Evolutionary conservation across 2,113 vertebrate genomes (phyloP).

Genomic region (Aix galericulata): DNA sequence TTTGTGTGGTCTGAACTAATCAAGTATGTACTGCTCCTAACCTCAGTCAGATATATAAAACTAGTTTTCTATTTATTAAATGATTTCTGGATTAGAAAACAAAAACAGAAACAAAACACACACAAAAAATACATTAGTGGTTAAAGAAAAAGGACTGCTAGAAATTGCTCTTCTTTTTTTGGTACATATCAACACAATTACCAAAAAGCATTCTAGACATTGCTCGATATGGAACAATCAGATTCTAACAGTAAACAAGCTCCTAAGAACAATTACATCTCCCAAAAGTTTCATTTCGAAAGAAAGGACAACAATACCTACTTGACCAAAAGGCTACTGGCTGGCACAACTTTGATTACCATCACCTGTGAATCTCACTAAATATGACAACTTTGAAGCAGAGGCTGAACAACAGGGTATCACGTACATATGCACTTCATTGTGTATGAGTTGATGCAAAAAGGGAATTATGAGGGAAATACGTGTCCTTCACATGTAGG

Average conservation of each 20-base stretch:
- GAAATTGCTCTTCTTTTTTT: not conserved
- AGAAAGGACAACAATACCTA: not conserved
- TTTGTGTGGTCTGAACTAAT: conserved; percentile 51
- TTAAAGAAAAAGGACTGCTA: not conserved
- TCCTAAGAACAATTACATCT: not conserved
- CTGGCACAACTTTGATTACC: not conserved
- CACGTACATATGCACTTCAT: not conserved
- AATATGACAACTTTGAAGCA: not conserved
- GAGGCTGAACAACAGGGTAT: not conserved
- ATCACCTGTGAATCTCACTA: not conserved
- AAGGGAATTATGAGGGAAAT: not conserved
- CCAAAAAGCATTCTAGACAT: not conserved
- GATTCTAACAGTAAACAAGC: not conserved
- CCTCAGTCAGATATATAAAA: not conserved
- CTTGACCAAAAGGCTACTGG: not conserved
- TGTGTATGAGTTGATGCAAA: not conserved
- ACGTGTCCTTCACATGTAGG: not conserved
- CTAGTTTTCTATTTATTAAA: not conserved
- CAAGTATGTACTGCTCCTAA: not conserved
- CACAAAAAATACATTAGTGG: not conserved
- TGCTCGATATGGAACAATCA: not conserved
- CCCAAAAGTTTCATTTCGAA: not conserved
- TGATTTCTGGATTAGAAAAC: not conserved
- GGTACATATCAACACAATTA: not conserved
- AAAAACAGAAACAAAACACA: too few relatives aligned